Conservation (phyloP, 2,113 vertebrate genomes). For the Dasypus novemcinctus region DNA sequence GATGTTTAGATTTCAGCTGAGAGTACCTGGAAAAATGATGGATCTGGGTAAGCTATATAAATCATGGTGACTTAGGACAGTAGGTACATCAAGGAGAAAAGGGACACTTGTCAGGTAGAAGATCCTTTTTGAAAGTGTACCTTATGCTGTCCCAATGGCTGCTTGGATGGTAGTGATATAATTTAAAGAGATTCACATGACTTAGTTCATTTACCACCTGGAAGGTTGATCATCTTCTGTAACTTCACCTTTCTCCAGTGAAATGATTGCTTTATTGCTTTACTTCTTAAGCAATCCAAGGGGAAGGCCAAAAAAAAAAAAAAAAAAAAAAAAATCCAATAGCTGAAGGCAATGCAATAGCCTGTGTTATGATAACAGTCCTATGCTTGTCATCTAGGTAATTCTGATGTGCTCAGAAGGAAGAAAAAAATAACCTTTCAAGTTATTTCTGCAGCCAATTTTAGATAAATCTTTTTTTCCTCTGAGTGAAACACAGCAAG, state of each 20-base stretch:
- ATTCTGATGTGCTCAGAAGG: neutral
- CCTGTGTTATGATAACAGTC: neutral
- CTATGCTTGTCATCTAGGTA: neutral
- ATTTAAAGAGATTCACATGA: constrained; percentile 23
- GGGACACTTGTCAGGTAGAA: neutral
- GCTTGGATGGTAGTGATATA: neutral
- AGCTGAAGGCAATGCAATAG: neutral
- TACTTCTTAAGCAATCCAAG: constrained; percentile 1
- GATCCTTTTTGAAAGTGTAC: neutral
- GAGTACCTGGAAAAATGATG: neutral
- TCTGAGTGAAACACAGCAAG: neutral
- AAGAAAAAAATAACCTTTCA: neutral
- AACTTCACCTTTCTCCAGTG: neutral
- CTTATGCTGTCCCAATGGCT: neutral
- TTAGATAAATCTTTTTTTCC: neutral
- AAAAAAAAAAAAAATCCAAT: neutral
- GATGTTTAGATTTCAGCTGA: neutral
- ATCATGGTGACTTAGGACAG: neutral
- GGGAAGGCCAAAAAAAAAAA: neutral
- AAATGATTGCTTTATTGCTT: constrained; percentile 5
- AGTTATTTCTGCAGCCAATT: neutral
- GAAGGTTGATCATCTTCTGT: neutral
- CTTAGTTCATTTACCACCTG: neutral
- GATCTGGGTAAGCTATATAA: neutral
- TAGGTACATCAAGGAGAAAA: neutral